Conservation (phyloP, 2,888 invertebrate genomes). For the Chymomyza fuscimana region DNA sequence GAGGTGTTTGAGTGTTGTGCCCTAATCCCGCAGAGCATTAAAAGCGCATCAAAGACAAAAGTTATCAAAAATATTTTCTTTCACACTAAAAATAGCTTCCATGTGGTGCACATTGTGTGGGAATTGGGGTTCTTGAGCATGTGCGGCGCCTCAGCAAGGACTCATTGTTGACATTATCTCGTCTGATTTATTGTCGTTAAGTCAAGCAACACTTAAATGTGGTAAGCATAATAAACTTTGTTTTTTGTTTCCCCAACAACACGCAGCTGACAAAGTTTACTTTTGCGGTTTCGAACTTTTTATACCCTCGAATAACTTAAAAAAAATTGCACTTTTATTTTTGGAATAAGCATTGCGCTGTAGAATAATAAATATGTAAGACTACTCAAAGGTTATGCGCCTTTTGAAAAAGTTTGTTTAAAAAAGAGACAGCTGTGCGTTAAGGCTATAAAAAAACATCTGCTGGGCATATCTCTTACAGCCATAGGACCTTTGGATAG, state of each 20-base stretch:
- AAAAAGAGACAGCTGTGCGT: no score
- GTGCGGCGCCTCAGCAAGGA: background rate
- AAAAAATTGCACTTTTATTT: background rate
- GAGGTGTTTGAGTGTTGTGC: slow-evolving; percentile 7
- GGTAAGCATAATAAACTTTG: slow-evolving; percentile 46
- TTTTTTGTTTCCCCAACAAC: slow-evolving; percentile 8
- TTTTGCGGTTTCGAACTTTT: background rate
- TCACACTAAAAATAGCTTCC: slow-evolving; percentile 52
- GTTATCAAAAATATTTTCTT: slow-evolving; percentile 35
- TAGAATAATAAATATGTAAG: no score
- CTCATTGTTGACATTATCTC: slow-evolving; percentile 58
- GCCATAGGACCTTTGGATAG: no score
- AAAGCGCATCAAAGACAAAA: slow-evolving; percentile 58
- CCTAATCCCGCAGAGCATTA: slow-evolving; percentile 54
- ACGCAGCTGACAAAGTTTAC: background rate
- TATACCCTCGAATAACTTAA: background rate
- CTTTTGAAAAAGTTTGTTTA: no score
- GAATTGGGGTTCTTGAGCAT: background rate
- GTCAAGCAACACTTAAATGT: slow-evolving; percentile 50
- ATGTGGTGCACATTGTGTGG: slow-evolving; percentile 21
- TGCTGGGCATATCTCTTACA: no score
- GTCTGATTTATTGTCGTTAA: slow-evolving; percentile 66
- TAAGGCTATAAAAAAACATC: no score
- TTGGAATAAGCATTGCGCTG: background rate
- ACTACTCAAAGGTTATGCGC: no score